Base-by-base conservation (phyloP, 1,140 invertebrate genomes). In the Zelostemma sp. region DNA sequence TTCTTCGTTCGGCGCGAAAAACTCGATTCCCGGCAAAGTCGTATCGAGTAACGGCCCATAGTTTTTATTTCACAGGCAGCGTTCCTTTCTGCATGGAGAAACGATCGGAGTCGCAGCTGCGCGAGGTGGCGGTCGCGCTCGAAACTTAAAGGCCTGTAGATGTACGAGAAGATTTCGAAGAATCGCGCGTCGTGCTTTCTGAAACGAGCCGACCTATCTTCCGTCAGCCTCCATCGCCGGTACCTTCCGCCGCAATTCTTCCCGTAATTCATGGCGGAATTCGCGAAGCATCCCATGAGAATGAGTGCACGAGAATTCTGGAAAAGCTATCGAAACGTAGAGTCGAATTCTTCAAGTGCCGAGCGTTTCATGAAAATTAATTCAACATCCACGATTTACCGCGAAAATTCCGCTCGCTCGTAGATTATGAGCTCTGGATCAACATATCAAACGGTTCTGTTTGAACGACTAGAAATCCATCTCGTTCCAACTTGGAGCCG, bases 201-300 rank as follows among this genome's bases (percentile, higher is more conserved):
- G 66, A 55, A 62, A 63, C 59, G 49, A 63, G 45, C 59, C 66
- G 59, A 68, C 58, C 54, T 46, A 68, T 68, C 59, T 63, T 68
- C 55, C 65, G 65, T 57, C 65, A 61, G 53, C 1, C 15, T 47
- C 51, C 57, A 57, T 68, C 65, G 53, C 65, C 63, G 49, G 47
- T 57, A 49, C 21, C 35, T 40, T 47, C 31, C 8, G 11, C 35
- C 17, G 49, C 50, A 18, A 16, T 25, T 45, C 45, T 51, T 4
- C 40, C 55, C 31, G 48, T 49, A 49, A 59, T 66, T 55, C 63
- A 41, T 43, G 16, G 40, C 14, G 6, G 17, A 43, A 43, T 35
- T 35, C 33, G 33, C 33, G 11, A 35, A 9, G 6, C 5, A 35
- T 35, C 11, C 33, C 33, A 35, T n/a, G 11, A 35, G 33, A 35